Percentiles rank a stretch among this genome's conserved stretches.
Conservation (phyloP, 2,888 invertebrate species). For the Drosophila paranaensis region DNA sequence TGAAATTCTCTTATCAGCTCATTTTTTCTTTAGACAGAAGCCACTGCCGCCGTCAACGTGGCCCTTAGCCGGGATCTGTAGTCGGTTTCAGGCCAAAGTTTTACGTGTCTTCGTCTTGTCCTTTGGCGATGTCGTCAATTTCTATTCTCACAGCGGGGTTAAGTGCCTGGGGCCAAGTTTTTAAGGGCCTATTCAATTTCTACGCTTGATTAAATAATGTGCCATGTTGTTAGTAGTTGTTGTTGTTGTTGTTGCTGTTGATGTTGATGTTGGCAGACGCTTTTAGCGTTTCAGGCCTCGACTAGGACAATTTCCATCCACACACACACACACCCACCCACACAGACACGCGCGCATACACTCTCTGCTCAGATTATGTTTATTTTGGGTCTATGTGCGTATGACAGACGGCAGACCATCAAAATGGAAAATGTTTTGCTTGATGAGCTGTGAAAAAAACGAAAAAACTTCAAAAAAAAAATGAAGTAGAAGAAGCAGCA, state of each 20-base stretch:
- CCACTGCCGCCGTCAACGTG: conserved; percentile 4
- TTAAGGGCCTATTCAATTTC: conserved; percentile 80
- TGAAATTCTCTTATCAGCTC: conserved; percentile 75
- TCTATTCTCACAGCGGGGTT: conserved; percentile 78
- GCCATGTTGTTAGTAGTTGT: conserved; percentile 51
- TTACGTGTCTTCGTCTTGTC: conserved; percentile 39
- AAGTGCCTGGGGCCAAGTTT: conserved; percentile 79
- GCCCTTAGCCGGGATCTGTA: neutral
- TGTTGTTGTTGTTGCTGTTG: conserved; percentile 43
- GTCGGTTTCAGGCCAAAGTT: conserved; percentile 33
- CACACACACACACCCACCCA: conserved; percentile 32
- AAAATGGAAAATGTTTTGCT: conserved; percentile 68
- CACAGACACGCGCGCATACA: neutral
- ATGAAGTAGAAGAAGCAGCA: neutral
- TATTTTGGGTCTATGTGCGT: conserved; percentile 64
- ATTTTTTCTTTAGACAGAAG: conserved; percentile 65
- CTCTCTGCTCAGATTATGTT: conserved; percentile 73
- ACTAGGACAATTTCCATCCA: conserved; percentile 59
- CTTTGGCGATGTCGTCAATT: conserved; percentile 73
- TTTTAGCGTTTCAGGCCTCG: conserved; percentile 65
- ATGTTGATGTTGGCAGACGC: conserved; percentile 59
- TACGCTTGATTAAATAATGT: conserved; percentile 80
- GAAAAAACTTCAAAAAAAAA: conserved; percentile 50
- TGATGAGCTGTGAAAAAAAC: conserved; percentile 71
- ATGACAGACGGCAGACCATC: conserved; percentile 66